Percentiles rank a stretch among this genome's conserved stretches.
Evolutionary conservation across 2,113 vertebrate species (phyloP).

Genomic region (Notothenia rossii): DNA sequence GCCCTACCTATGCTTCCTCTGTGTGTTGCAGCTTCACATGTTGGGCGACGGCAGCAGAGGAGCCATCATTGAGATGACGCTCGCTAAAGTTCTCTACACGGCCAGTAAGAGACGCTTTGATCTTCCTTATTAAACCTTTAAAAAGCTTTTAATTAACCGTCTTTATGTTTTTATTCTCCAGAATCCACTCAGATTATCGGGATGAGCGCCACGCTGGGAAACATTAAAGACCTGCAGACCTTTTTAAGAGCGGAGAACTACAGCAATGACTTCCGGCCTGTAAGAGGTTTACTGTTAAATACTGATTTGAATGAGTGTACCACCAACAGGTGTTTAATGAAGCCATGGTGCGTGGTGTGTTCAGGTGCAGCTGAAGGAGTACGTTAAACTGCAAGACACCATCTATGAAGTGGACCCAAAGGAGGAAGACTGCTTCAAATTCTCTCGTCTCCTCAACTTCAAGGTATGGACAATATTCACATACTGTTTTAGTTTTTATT

Average conservation of each 20-base stretch:
- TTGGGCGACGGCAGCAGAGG: constrained; percentile 93
- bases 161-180: constrained; percentile 56
- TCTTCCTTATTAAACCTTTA: not conserved
- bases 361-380: constrained; percentile 95
- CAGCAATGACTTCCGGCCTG: constrained; percentile 91
- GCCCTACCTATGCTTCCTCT: no score
- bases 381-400: constrained; percentile 89
- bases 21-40: constrained; percentile 92
- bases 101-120: constrained; percentile 86
- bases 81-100: constrained; percentile 90
- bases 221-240: constrained; percentile 91
- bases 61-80: constrained; percentile 90
- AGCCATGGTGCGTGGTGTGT: not conserved
- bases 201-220: constrained; percentile 96
- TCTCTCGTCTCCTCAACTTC: constrained; percentile 88
- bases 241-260: constrained; percentile 95
- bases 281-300: constrained; percentile 72
- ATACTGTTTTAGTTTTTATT: no score
- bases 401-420: constrained; percentile 90
- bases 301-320: not conserved
- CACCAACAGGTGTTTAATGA: no score
- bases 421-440: constrained; percentile 86
- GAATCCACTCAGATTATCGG: constrained; percentile 93
- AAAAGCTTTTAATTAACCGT: not conserved
- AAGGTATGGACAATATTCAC: constrained; percentile 82